A percentile compares a stretch with the other conserved stretches of the same genome.
Conservation (phyloP, 2,113 vertebrate genomes). For the Pelodiscus sinensis region DNA sequence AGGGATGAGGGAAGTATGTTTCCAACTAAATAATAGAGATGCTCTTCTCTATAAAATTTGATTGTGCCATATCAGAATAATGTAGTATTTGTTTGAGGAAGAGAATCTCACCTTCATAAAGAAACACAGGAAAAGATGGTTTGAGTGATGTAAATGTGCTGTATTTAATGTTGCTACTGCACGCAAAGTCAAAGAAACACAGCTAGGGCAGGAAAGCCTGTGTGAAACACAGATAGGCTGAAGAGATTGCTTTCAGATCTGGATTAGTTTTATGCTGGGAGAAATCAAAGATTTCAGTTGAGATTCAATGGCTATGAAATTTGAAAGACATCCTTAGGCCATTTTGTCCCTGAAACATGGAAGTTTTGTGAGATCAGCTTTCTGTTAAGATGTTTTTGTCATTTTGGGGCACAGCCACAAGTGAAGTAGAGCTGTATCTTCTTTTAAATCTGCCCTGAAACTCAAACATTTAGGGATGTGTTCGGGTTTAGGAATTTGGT, state of each 20-base stretch:
- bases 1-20: conserved; percentile 41
- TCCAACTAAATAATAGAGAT: conserved; percentile 49
- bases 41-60: conserved; percentile 43
- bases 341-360: neutral
- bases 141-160: neutral
- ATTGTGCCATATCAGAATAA: neutral
- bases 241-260: neutral
- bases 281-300: neutral
- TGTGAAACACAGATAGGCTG: neutral
- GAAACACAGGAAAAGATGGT: neutral
- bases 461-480: neutral
- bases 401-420: neutral
- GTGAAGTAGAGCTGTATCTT: rapidly evolving
- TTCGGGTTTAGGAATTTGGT: neutral
- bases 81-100: conserved; percentile 48
- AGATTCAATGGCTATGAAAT: neutral
- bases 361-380: neutral
- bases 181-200: neutral
- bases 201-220: neutral
- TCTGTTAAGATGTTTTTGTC: neutral
- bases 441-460: neutral
- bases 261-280: neutral
- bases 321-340: neutral
- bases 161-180: neutral
- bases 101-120: neutral